Percentiles rank a stretch among this genome's conserved stretches.
Conservation (phyloP, 2,113 vertebrate genomes). For the Carassius gibelio region DNA sequence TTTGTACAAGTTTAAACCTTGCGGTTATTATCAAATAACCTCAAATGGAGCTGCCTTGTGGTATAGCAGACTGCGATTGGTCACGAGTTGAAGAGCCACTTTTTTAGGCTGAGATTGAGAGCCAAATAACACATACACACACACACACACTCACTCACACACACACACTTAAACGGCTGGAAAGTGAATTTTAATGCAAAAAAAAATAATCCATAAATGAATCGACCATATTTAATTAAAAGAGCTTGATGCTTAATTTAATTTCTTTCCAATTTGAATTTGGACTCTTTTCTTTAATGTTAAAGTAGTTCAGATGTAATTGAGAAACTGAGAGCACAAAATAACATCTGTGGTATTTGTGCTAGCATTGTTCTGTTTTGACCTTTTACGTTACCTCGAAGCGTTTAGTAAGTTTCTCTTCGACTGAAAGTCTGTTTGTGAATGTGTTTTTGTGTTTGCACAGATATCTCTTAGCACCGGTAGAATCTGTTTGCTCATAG, state of each 20-base stretch:
- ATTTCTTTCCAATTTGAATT: not conserved
- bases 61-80: constrained; percentile 14
- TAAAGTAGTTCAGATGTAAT: not conserved
- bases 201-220: not conserved
- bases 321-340: not conserved
- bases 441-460: not conserved
- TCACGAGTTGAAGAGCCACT: not conserved
- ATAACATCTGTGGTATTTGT: not conserved
- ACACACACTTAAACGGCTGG: not conserved
- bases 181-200: not conserved
- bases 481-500: not conserved
- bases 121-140: not conserved
- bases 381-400: not conserved
- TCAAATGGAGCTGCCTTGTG: constrained; percentile 9
- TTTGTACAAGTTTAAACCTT: constrained; percentile 34
- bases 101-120: not conserved
- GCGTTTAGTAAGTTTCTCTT: not conserved
- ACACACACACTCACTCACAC: too few species aligned
- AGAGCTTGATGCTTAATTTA: not conserved
- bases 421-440: not conserved
- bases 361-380: not conserved
- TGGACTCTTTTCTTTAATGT: not conserved
- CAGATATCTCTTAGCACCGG: not conserved
- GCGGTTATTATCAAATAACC: constrained; percentile 22
- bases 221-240: not conserved